Conservation (phyloP, 2,888 invertebrate species). For the Drosophila rellima region DNA sequence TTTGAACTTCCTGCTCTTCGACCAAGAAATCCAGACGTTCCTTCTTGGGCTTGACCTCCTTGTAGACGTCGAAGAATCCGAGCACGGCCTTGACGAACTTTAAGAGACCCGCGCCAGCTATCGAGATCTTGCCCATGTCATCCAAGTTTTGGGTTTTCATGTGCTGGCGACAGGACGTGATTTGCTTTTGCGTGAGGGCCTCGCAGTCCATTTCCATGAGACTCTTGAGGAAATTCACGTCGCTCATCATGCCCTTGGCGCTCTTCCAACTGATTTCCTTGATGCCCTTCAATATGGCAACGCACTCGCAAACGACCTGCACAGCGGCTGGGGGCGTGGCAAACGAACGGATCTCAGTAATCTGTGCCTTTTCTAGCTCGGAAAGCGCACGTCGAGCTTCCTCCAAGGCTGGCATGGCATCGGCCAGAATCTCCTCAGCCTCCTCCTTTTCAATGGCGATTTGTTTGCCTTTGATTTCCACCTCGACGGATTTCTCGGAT, state of each 20-base stretch:
- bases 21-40: slow-evolving; percentile 93
- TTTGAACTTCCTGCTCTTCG: slow-evolving; percentile 88
- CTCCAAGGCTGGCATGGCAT: slow-evolving; percentile 94
- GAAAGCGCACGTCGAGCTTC: slow-evolving; percentile 92
- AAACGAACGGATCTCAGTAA: slow-evolving; percentile 96
- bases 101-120: slow-evolving; percentile 94
- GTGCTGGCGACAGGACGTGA: slow-evolving; percentile 90
- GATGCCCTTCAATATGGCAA: slow-evolving; percentile 93
- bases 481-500: slow-evolving; percentile 92
- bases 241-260: slow-evolving; percentile 96
- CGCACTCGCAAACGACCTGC: slow-evolving; percentile 95
- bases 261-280: slow-evolving; percentile 96
- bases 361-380: slow-evolving; percentile 95
- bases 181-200: slow-evolving; percentile 90
- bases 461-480: slow-evolving; percentile 92
- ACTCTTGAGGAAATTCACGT: slow-evolving; percentile 92
- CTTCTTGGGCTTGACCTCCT: slow-evolving; percentile 94
- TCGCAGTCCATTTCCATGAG: slow-evolving; percentile 95
- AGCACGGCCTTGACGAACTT: slow-evolving; percentile 95
- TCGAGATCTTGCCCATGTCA: slow-evolving; percentile 93
- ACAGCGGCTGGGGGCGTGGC: slow-evolving; percentile 96
- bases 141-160: slow-evolving; percentile 91
- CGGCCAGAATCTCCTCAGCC: slow-evolving; percentile 92
- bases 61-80: slow-evolving; percentile 95
- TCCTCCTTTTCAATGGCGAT: slow-evolving; percentile 94